These are phyloP conservation scores for Stenopsyche tienmushanensis DNA, from an alignment of 1,140 invertebrate genomes.

Conservation along the genomic window DNA sequence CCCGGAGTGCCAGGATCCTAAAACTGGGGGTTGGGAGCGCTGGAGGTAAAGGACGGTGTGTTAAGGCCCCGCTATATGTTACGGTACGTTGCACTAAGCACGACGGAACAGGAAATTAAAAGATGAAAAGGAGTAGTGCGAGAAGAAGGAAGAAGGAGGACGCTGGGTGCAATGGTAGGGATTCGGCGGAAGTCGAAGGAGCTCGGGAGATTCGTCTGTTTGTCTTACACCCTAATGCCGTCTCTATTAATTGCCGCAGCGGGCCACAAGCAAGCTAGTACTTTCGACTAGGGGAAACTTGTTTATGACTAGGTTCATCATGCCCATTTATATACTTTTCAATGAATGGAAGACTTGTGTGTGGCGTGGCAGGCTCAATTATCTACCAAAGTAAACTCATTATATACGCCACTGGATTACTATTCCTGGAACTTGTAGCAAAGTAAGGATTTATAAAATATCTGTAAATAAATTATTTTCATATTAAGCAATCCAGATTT, in stretches of 20 bases:
- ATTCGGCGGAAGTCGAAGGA: conserved; percentile 25
- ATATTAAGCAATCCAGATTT: no score
- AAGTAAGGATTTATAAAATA: no score
- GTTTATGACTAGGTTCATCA: no score
- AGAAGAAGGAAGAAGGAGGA: not conserved
- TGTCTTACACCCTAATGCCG: conserved; percentile 34
- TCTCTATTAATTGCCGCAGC: conserved; percentile 36
- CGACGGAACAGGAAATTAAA: conserved; percentile 42
- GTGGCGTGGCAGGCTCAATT: no score
- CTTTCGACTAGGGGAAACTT: no score
- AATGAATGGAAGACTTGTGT: no score
- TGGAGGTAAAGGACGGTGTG: conserved; percentile 9
- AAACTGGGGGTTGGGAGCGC: not conserved
- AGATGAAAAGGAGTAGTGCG: conserved; percentile 40
- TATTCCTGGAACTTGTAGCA: no score
- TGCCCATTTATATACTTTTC: no score
- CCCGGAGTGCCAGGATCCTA: not conserved
- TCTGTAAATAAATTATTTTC: no score
- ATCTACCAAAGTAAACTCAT: no score
- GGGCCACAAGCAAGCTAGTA: no score
- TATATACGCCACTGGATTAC: no score
- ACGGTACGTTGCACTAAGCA: conserved; percentile 39
- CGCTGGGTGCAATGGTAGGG: conserved; percentile 20
- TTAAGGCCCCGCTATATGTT: conserved; percentile 31
- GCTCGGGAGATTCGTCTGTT: conserved; percentile 25